A percentile compares a stretch with the other conserved stretches of the same genome.
Evolutionary conservation across 2,888 invertebrate species (phyloP).

Genomic region (Lasioglossum calceatum): DNA sequence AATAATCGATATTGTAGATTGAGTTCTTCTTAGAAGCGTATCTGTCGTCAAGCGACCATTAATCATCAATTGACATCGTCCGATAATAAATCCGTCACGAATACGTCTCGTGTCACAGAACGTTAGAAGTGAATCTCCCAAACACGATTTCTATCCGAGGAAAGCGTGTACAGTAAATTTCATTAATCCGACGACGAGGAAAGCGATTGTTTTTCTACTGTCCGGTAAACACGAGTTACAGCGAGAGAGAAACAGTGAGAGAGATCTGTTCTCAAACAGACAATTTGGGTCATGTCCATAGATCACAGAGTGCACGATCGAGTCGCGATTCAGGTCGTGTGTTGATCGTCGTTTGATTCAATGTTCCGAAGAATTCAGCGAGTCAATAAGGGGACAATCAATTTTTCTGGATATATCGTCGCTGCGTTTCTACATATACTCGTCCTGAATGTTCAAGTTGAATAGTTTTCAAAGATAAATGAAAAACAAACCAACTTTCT

Average conservation of each 20-base stretch:
- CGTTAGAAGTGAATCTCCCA: neutral
- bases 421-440: constrained; percentile 8
- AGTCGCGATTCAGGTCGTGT: constrained; percentile 75
- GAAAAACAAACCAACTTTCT: neutral
- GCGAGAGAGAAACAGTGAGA: neutral
- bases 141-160: neutral
- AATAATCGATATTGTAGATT: neutral
- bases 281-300: constrained; percentile 69
- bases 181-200: constrained; percentile 50
- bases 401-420: constrained; percentile 14
- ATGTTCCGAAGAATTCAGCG: constrained; percentile 45
- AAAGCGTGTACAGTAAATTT: constrained; percentile 5
- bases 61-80: constrained; percentile 7
- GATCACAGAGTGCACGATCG: constrained; percentile 63
- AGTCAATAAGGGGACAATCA: constrained; percentile 16
- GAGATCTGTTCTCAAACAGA: constrained; percentile 48
- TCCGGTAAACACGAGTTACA: constrained; percentile 30
- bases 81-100: constrained; percentile 14
- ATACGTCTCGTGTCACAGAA: neutral
- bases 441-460: neutral
- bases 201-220: constrained; percentile 36
- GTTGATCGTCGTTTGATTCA: constrained; percentile 65
- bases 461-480: neutral
- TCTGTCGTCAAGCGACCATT: neutral
- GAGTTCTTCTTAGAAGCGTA: neutral